A percentile compares a stretch with the other conserved stretches of the same genome.
phyloP scores from a whole-genome alignment of 2,113 vertebrate genomes.

The Beaufortia kweichowensis region DNA sequence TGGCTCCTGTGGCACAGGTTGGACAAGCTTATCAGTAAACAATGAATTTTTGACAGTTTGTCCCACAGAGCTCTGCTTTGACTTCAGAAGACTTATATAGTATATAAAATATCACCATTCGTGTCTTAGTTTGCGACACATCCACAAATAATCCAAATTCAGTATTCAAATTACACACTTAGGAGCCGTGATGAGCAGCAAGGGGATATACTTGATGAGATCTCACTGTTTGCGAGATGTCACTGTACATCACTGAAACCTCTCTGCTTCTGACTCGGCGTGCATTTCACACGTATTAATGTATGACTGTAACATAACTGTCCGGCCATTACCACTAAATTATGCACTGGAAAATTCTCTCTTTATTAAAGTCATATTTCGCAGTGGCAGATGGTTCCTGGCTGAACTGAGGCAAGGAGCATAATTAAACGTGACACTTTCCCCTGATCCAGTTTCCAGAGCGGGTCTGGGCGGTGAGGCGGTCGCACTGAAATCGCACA shows the following conservation, averaged over 20 bases:
- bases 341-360: constrained; percentile 55
- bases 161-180: constrained; percentile 22
- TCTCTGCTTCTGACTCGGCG: constrained; percentile 38
- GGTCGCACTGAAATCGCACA: constrained; percentile 32
- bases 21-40: neutral
- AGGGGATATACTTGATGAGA: constrained; percentile 35
- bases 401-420: constrained; percentile 52
- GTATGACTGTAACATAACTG: constrained; percentile 58
- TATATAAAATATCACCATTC: no score
- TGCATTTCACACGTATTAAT: constrained; percentile 55
- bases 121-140: neutral
- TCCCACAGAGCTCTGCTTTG: neutral
- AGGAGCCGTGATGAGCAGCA: constrained; percentile 29
- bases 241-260: constrained; percentile 51
- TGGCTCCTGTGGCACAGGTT: no score
- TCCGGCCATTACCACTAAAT: constrained; percentile 59
- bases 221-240: constrained; percentile 41
- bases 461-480: constrained; percentile 20
- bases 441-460: constrained; percentile 55
- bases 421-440: constrained; percentile 62
- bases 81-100: neutral
- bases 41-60: no score
- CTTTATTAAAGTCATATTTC: constrained; percentile 61
- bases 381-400: constrained; percentile 60
- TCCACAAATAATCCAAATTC: neutral